These are phyloP conservation scores for Pasiphila rectangulata DNA, from an alignment of 2,888 invertebrate species.

Conservation along the genomic window DNA sequence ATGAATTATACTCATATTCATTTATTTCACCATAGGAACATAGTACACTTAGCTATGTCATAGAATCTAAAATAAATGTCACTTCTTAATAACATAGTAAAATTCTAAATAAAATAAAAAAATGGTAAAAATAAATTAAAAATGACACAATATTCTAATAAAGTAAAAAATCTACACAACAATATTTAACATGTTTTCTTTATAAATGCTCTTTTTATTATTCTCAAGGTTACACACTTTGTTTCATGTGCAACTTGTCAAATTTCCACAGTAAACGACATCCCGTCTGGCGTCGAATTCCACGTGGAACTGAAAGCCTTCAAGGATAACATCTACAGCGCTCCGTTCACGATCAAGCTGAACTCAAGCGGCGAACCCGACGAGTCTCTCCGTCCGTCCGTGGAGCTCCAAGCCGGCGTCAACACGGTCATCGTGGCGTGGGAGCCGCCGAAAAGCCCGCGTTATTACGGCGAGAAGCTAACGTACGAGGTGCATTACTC, in stretches of 20 bases:
- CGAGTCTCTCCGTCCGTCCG: constrained; percentile 75
- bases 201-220: no score
- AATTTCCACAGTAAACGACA: constrained; percentile 66
- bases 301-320: constrained; percentile 83
- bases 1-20: no score
- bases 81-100: no score
- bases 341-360: constrained; percentile 67
- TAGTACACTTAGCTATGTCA: no score
- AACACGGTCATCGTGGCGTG: constrained; percentile 85
- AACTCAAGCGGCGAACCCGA: constrained; percentile 73
- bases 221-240: no score
- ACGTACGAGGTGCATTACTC: constrained; percentile 88
- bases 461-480: constrained; percentile 65
- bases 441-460: constrained; percentile 80
- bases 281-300: constrained; percentile 75
- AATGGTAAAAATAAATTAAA: no score
- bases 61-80: no score
- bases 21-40: no score
- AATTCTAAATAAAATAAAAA: no score
- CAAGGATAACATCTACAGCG: constrained; percentile 80
- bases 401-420: constrained; percentile 74
- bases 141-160: no score
- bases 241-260: background rate
- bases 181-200: no score
- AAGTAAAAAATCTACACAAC: no score